Evolutionary conservation across 2,888 invertebrate genomes (phyloP), one percentile per base, ranked within the genome.

Genomic region (Scaeva pyrastri): DNA sequence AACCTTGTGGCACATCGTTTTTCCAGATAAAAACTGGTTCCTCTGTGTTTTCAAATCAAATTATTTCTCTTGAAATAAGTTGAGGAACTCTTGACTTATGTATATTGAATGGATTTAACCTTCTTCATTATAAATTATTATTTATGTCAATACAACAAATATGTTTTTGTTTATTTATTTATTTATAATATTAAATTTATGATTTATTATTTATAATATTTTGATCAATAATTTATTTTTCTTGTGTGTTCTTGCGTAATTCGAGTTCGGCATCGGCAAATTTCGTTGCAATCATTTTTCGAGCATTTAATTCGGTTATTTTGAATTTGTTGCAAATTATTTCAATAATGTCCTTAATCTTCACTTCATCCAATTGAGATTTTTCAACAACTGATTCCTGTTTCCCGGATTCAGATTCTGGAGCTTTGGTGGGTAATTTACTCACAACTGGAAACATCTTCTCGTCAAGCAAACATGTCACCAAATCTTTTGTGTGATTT

Each of bases 321-420:
- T 21, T 36, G 52, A 52, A 77, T 19, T 62, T 70, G 5, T 60
- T 70, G 6, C 70, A 52, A 48, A 70, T 52, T 1, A 31, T 19
- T 26, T 21, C 10, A 43, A 70, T 58, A 10, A 70, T 31, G 14
- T 77, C 50, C 5, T 58, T 31, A 2, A 26, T 14, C 31, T 19
- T 60, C 10, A 19, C n/a, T 14, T 6, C 6, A n/a, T 50, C 48
- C 19, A 58, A 60, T 14, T 70, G 26, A 3, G 50, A 21, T 31
- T 48, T 58, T 1, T 6, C 10, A 19, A 14, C 26, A 36, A 55
- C 62, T n/a, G n/a, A 0, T 43, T 23, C 10, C n/a, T n/a, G n/a
- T 16, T n/a, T 2, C 0, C 19, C 16, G 16, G 7, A 14, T 41
- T 26, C 19, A 2, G 2, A 8, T 12, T 71, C 26, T n/a, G n/a